Evolutionary conservation across 2,888 invertebrate genomes (phyloP).

Genomic region (Acrocyrtus sp.): DNA sequence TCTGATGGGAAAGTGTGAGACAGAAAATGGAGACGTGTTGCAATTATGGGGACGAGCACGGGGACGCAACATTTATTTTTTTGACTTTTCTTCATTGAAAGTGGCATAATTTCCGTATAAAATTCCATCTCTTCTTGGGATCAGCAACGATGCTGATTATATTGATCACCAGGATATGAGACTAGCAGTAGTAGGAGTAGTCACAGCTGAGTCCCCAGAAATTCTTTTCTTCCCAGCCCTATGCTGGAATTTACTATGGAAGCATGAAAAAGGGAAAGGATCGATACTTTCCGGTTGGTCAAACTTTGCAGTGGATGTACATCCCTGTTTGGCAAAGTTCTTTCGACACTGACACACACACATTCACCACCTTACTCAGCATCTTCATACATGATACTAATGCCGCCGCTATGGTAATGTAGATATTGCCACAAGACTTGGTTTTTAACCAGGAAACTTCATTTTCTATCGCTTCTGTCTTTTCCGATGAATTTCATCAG

Average conservation of each 20-base stretch:
- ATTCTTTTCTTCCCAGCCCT: neutral
- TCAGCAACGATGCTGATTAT: neutral
- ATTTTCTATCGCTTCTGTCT: neutral
- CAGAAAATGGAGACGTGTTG: too few relatives aligned
- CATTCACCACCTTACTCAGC: neutral
- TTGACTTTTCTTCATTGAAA: too few relatives aligned
- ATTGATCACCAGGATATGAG: neutral
- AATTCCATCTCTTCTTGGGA: neutral
- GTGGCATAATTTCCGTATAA: neutral
- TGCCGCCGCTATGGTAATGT: too few relatives aligned
- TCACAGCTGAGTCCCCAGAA: neutral
- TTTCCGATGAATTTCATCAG: too few relatives aligned
- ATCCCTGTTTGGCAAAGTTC: neutral
- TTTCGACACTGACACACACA: neutral
- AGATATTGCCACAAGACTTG: neutral
- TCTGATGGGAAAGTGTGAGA: too few relatives aligned
- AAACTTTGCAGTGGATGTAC: neutral
- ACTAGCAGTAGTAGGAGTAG: too few relatives aligned
- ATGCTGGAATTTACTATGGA: neutral
- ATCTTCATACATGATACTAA: too few relatives aligned
- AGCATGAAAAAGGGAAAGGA: slow-evolving; percentile 11
- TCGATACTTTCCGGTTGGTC: slow-evolving; percentile 15
- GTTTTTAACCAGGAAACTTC: neutral
- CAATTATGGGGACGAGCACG: too few relatives aligned
- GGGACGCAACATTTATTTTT: too few relatives aligned